phyloP scores from a whole-genome alignment of 1,140 invertebrate genomes.

The Rhopalosiphum maidis region DNA sequence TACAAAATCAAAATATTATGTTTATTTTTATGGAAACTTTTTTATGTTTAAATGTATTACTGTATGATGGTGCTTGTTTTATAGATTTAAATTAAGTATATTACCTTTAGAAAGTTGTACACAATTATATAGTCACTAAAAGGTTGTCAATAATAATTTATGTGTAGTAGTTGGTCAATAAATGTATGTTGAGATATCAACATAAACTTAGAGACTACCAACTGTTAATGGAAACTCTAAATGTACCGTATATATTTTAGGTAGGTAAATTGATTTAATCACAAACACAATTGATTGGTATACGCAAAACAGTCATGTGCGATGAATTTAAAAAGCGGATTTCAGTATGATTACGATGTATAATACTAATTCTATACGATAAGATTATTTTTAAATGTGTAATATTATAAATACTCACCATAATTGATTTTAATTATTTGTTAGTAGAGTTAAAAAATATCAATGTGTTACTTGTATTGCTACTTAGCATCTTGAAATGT shows the following conservation, averaged over 20 bases:
- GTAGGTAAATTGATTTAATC: neutral
- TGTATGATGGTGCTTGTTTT: neutral
- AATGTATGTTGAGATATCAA: neutral
- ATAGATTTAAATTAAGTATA: neutral
- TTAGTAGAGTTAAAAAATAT: neutral
- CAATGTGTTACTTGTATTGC: neutral
- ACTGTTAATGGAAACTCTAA: neutral
- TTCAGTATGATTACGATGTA: neutral
- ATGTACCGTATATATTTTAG: neutral
- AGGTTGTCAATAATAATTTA: neutral
- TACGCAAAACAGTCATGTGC: neutral
- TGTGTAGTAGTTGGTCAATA: neutral
- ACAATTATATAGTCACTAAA: neutral
- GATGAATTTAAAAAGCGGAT: neutral
- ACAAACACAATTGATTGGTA: neutral
- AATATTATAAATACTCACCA: neutral
- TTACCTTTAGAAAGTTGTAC: neutral
- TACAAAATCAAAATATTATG: fast-evolving
- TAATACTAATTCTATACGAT: neutral
- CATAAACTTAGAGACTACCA: neutral
- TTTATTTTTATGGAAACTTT: neutral
- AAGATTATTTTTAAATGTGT: neutral
- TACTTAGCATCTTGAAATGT: neutral
- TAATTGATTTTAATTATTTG: neutral
- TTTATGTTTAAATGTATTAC: neutral